A percentile compares a stretch with the other conserved stretches of the same genome.
phyloP scores from a whole-genome alignment of 2,797 vertebrate species.

The Stomatorhinus walkeri region DNA sequence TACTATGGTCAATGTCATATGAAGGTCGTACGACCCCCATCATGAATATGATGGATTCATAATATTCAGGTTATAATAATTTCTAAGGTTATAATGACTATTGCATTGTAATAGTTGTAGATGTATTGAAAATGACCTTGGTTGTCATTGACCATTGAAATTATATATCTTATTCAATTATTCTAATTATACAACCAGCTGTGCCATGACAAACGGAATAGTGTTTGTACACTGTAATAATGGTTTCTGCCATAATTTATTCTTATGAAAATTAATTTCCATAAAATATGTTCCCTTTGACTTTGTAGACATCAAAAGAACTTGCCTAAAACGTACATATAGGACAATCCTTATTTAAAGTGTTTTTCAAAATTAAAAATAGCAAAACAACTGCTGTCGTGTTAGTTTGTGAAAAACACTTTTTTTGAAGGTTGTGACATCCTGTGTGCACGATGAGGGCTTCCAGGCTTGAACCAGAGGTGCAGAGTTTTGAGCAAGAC shows the following conservation, averaged over 20 bases:
- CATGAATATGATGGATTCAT: neutral
- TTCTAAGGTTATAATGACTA: neutral
- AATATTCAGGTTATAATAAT: neutral
- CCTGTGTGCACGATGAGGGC: neutral
- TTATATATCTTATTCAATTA: neutral
- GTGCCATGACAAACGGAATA: neutral
- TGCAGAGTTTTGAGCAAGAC: neutral
- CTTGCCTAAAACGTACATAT: neutral
- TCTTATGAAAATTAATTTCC: neutral
- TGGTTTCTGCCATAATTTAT: neutral
- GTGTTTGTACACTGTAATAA: neutral
- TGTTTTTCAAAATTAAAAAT: neutral
- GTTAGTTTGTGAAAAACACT: neutral
- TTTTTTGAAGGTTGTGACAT: neutral
- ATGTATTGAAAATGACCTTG: conserved; percentile 8
- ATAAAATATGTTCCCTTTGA: neutral
- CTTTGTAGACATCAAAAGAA: neutral
- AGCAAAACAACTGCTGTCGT: neutral
- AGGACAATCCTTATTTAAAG: neutral
- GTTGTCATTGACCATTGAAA: neutral
- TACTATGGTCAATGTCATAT: neutral
- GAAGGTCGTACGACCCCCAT: neutral
- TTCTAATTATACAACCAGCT: neutral
- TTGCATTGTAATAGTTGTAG: neutral
- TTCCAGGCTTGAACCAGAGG: neutral